Percentiles rank a stretch among this genome's conserved stretches.
phyloP scores from a whole-genome alignment of 2,888 invertebrate species.

The Melipona beecheii region DNA sequence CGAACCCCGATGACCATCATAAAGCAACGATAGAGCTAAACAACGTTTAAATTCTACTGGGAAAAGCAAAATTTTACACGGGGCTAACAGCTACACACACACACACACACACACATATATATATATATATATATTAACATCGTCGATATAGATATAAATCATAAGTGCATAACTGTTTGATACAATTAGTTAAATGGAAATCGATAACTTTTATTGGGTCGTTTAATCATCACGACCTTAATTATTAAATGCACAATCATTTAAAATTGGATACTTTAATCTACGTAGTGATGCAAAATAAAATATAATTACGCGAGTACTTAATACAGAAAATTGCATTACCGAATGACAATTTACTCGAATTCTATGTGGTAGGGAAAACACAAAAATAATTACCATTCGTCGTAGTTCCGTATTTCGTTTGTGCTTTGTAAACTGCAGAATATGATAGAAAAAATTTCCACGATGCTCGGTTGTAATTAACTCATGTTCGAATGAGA shows the following conservation, averaged over 20 bases:
- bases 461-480: constrained; percentile 5
- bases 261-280: too few relatives aligned
- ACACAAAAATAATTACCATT: constrained; percentile 33
- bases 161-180: constrained; percentile 37
- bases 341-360: constrained; percentile 28
- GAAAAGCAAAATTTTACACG: constrained; percentile 39
- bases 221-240: neutral
- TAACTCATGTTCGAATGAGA: neutral
- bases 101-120: too few relatives aligned
- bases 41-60: constrained; percentile 31
- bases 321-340: neutral
- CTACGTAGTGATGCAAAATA: too few relatives aligned
- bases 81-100: neutral
- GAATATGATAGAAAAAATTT: constrained; percentile 8
- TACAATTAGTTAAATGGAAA: constrained; percentile 25
- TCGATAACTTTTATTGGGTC: constrained; percentile 8
- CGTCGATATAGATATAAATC: constrained; percentile 1
- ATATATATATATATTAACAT: constrained; percentile 13
- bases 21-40: constrained; percentile 26
- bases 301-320: neutral
- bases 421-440: constrained; percentile 33
- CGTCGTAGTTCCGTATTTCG: constrained; percentile 19
- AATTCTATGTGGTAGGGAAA: constrained; percentile 13
- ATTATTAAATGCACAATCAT: too few relatives aligned
- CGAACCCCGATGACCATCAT: constrained; percentile 34